Evolutionary conservation across 1,140 invertebrate genomes (phyloP), one percentile per base, ranked within the genome.

Genomic region (Lepidurus packardi): DNA sequence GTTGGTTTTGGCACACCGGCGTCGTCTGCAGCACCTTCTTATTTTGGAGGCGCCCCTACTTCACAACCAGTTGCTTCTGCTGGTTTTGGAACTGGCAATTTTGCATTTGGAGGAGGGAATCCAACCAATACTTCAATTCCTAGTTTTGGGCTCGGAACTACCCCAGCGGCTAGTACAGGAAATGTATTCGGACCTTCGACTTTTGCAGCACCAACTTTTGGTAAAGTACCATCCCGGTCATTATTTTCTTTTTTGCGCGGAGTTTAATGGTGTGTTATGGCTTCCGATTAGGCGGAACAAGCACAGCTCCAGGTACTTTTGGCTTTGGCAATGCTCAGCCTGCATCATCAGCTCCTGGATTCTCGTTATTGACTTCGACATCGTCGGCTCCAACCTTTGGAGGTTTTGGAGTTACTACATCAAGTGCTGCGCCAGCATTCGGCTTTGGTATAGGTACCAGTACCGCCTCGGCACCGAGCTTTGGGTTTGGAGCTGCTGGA

Each of bases 371-470:
- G 73, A 65, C 81, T 24, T 79, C 82, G 75, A 78, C 82, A 5
- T 79, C 79, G 75, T 44, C 78, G 11, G 42, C 75, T n/a, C 77
- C 83, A 21, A 80, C 78, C 13, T 84, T 85, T 81, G 82, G 81
- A 82, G 80, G 81, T 78, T 83, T 81, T 80, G 83, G 82, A 80
- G 85, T 79, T 80, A 83, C 82, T 76, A 44, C 82, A 10, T 76
- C 83, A n/a, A 81, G 81, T 44, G 82, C 82, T 78, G 81, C 78
- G 73, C 75, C 82, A 78, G 79, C 79, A 73, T 78, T 84, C 65
- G 82, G 77, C 77, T 86, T 86, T 81, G 83, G 84, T 25, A 78
- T 82, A 73, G 80, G 83, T 0, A 81, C 82, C 76, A 82, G 82
- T 21, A 83, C 84, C 0, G 80, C 83, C 74, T 45, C 53, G 11